Percentiles rank a stretch among this genome's conserved stretches.
Evolutionary conservation across 1,140 invertebrate genomes (phyloP).

Genomic region (Brachionus angularis): DNA sequence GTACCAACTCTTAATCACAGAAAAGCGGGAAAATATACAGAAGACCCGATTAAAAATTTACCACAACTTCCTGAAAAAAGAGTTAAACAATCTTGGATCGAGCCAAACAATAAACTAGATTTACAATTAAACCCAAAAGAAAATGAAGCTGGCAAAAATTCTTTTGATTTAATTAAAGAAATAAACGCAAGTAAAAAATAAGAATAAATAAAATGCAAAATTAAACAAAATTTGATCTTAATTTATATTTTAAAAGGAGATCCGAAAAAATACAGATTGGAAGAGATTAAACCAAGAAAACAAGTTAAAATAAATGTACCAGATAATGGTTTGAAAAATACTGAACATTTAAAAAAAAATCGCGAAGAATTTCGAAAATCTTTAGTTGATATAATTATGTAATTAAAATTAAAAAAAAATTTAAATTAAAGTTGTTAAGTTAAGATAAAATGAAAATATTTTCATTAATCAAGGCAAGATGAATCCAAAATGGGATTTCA

Average conservation of each 20-base stretch:
- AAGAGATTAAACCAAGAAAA: constrained; percentile 21
- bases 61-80: constrained; percentile 55
- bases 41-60: constrained; percentile 55
- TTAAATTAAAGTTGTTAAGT: background rate
- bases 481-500: background rate
- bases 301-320: constrained; percentile 38
- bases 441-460: no score
- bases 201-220: no score
- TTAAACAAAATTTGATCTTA: background rate
- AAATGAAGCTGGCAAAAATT: constrained; percentile 27
- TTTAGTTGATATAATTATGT: constrained; percentile 70
- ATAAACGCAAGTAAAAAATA: constrained; percentile 37
- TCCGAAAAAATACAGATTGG: constrained; percentile 24
- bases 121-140: constrained; percentile 32
- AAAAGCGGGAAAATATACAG: constrained; percentile 51
- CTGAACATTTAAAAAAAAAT: constrained; percentile 64
- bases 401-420: constrained; percentile 46
- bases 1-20: constrained; percentile 6
- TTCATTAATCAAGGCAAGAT: constrained; percentile 2
- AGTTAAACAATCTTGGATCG: constrained; percentile 52
- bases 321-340: constrained; percentile 12
- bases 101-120: constrained; percentile 20
- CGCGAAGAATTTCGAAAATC: constrained; percentile 75
- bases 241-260: constrained; percentile 11
- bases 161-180: constrained; percentile 37